phyloP scores from a whole-genome alignment of 2,113 vertebrate genomes.

The Ophthalmotilapia sp. region DNA sequence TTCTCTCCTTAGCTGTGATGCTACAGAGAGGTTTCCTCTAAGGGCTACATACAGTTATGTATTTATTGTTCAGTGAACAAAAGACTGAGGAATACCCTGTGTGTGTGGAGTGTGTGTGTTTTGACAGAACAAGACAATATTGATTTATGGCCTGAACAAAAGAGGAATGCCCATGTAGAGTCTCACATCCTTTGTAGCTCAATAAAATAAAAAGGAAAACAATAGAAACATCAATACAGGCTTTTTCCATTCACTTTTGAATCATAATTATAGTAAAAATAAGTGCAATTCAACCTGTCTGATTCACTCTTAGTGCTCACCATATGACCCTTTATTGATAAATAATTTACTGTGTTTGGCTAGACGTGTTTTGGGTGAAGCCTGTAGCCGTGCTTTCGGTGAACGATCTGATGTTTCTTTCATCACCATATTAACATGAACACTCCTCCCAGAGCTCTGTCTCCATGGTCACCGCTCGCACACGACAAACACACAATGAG shows the following conservation, averaged over 20 bases:
- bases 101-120: neutral
- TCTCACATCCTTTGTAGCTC: neutral
- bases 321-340: neutral
- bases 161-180: neutral
- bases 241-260: neutral
- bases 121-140: conserved; percentile 31
- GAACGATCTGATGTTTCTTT: conserved; percentile 21
- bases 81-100: neutral
- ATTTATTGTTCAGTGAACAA: conserved; percentile 32
- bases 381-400: neutral
- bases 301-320: neutral
- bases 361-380: neutral
- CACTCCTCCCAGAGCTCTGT: conserved; percentile 46
- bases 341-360: neutral
- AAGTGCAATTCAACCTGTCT: neutral
- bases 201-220: neutral
- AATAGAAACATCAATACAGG: neutral
- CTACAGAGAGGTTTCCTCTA: conserved; percentile 14
- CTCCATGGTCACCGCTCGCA: conserved; percentile 60
- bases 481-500: conserved; percentile 55
- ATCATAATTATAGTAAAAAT: neutral
- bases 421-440: conserved; percentile 42
- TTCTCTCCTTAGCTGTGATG: conserved; percentile 32
- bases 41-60: neutral
- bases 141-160: conserved; percentile 52